Evolutionary conservation across 2,113 vertebrate genomes (phyloP).

Genomic region (Petrocephalus microphthalmus): DNA sequence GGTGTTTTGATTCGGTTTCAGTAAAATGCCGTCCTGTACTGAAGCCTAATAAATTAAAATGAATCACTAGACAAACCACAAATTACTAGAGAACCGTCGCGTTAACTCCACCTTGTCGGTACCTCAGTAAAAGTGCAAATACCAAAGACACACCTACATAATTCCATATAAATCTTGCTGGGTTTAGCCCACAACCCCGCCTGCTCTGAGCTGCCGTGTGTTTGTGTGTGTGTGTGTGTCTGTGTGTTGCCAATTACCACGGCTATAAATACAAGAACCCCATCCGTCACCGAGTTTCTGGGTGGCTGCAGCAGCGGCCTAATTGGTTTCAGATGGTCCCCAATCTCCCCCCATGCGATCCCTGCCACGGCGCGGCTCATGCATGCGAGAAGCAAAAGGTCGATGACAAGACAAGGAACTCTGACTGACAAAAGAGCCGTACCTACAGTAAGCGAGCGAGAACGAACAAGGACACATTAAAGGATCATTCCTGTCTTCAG

Average conservation of each 20-base stretch:
- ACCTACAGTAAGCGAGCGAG: conserved; percentile 62
- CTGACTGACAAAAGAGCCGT: conserved; percentile 77
- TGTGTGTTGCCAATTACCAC: conserved; percentile 98
- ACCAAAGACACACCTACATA: conserved; percentile 11
- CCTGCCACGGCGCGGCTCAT: conserved; percentile 66
- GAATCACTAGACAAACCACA: conserved; percentile 31
- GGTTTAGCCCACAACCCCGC: not conserved
- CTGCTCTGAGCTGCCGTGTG: conserved; percentile 33
- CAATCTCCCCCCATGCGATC: conserved; percentile 57
- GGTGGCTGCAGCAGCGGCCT: conserved; percentile 88
- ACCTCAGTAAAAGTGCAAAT: conserved; percentile 20
- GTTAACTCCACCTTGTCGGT: conserved; percentile 3
- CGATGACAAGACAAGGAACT: conserved; percentile 45
- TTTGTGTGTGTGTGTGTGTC: conserved; percentile 47
- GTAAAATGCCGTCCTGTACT: conserved; percentile 19
- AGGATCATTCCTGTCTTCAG: conserved; percentile 52
- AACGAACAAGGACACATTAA: conserved; percentile 65
- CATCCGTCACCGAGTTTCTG: conserved; percentile 96
- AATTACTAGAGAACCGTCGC: conserved; percentile 21
- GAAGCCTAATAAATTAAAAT: conserved; percentile 26
- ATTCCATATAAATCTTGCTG: not conserved
- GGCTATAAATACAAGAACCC: conserved; percentile 91
- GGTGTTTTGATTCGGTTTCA: conserved; percentile 20
- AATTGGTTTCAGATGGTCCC: conserved; percentile 97
- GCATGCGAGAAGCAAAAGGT: conserved; percentile 65